Evolutionary conservation across 2,888 invertebrate species (phyloP).

Genomic region (Nomada goodeniana): DNA sequence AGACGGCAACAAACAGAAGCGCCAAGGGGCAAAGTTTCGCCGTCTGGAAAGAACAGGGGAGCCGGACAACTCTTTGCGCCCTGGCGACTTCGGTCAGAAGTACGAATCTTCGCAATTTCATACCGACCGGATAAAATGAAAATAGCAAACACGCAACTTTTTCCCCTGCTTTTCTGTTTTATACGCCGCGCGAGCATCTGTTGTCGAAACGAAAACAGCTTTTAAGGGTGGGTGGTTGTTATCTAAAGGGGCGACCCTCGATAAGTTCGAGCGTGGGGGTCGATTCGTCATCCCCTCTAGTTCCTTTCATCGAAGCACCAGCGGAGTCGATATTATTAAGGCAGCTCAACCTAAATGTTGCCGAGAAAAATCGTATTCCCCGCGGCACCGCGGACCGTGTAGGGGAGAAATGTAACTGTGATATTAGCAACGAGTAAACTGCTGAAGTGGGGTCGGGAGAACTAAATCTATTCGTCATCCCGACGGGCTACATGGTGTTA

Average conservation of each 20-base stretch:
- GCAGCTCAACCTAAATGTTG: not conserved
- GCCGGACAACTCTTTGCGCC: conserved; percentile 20
- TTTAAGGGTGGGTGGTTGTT: not conserved
- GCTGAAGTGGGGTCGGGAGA: conserved; percentile 46
- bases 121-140: conserved; percentile 2
- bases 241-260: not conserved
- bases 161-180: conserved; percentile 8
- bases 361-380: not conserved
- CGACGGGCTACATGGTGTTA: conserved; percentile 57
- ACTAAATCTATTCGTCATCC: conserved; percentile 68
- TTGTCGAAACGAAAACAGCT: conserved; percentile 4
- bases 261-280: not conserved
- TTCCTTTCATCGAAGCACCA: not conserved
- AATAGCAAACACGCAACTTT: not conserved
- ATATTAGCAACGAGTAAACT: conserved; percentile 45
- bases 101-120: conserved; percentile 25
- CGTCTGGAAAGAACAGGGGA: conserved; percentile 45
- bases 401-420: conserved; percentile 38
- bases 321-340: not conserved
- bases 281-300: not conserved
- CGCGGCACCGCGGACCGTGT: no score
- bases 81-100: conserved; percentile 61
- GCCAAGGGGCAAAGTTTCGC: conserved; percentile 55
- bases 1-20: conserved; percentile 44
- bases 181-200: conserved; percentile 7